Evolutionary conservation across 2,797 vertebrate genomes (phyloP).

Genomic region (Glyptemys insculpta): DNA sequence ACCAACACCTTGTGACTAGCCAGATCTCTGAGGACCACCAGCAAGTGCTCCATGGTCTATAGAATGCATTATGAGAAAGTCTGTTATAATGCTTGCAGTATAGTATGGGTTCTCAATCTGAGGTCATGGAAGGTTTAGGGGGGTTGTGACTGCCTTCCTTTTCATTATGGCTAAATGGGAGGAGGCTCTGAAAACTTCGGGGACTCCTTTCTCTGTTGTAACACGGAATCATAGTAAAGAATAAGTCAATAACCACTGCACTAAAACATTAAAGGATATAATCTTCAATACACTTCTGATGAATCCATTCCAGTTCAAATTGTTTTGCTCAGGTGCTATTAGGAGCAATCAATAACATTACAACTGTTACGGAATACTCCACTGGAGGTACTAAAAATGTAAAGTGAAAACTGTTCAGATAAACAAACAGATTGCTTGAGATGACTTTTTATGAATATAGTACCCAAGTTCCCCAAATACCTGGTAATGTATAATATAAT

Average conservation of each 20-base stretch:
- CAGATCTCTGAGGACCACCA: not conserved
- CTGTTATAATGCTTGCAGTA: not conserved
- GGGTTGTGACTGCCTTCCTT: not conserved
- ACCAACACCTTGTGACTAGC: not conserved
- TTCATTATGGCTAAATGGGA: not conserved
- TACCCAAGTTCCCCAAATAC: not conserved
- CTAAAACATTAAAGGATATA: not conserved
- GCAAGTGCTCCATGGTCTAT: not conserved
- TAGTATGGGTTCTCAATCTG: not conserved
- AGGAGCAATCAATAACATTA: not conserved
- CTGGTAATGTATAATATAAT: not conserved
- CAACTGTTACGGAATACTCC: not conserved
- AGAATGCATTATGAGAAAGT: not conserved
- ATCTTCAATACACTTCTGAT: not conserved
- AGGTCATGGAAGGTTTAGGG: not conserved
- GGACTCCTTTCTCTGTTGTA: not conserved
- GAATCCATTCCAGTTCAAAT: not conserved
- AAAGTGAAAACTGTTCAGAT: not conserved
- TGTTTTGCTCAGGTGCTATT: slow-evolving; percentile 9
- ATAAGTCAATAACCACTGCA: not conserved
- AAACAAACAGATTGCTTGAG: not conserved
- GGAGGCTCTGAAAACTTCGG: not conserved
- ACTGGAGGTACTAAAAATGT: not conserved
- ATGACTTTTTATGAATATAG: not conserved
- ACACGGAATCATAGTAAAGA: not conserved